phyloP scores from a whole-genome alignment of 1,140 invertebrate species.

The Meteorus sp. region DNA sequence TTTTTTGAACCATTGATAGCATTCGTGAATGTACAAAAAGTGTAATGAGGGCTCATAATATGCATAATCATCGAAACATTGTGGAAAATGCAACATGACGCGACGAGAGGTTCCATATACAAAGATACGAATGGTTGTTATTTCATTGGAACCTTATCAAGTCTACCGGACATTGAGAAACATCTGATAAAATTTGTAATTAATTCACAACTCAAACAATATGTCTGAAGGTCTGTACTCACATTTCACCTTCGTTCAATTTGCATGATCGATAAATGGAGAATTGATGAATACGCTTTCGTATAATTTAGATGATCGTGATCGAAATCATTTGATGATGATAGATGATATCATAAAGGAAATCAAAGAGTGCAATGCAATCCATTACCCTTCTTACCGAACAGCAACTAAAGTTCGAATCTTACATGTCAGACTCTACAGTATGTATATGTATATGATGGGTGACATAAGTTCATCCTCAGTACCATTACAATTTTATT shows the following conservation, averaged over 20 bases:
- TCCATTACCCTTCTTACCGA: conserved; percentile 76
- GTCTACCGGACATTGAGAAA: no score
- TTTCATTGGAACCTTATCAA: no score
- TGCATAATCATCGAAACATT: no score
- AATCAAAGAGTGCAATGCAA: conserved; percentile 66
- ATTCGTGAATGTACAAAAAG: no score
- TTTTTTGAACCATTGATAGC: no score
- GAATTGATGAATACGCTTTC: not conserved
- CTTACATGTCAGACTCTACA: conserved; percentile 64
- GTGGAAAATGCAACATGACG: no score
- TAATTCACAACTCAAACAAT: no score
- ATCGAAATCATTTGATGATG: conserved; percentile 30
- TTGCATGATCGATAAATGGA: not conserved
- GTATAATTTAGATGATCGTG: not conserved
- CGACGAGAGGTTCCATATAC: no score
- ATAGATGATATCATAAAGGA: conserved; percentile 46
- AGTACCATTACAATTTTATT: conserved; percentile 20
- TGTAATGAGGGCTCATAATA: no score
- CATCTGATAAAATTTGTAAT: no score
- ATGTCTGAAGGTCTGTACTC: conserved; percentile 13
- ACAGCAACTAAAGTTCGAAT: conserved; percentile 74
- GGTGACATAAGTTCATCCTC: no score
- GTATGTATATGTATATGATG: conserved; percentile 49
- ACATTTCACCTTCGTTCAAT: not conserved
- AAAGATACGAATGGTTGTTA: no score